Base-by-base conservation (phyloP, 2,797 vertebrate genomes). In the Muscicapa comitata region DNA sequence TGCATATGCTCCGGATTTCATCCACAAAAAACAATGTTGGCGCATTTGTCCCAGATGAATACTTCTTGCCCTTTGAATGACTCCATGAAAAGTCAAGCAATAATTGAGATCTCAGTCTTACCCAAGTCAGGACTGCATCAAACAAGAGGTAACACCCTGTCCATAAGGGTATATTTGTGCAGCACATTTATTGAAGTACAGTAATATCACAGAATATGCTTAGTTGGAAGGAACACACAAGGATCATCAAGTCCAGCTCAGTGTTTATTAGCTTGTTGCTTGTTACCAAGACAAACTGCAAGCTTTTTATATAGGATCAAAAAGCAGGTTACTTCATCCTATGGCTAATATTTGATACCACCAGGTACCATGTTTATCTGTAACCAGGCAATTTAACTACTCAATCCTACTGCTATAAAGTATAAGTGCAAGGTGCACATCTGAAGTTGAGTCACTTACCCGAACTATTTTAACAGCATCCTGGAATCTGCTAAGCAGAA, bases 341-440 rank as follows among this genome's bases (percentile, higher is more conserved):
- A 21, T 47, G 83, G 18, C 42, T 91, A 62, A 29, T 77, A 85
- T 65, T 91, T 90, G 50, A 68, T 71, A 82, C 17, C 37, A 68
- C 19, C 42, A 86, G 59, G 62, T 35, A 63, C n/a, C 42, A 51
- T 0, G 7, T 81, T 93, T 79, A 92, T 71, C 79, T 89, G 72
- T 79, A 96, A 90, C 43, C 48, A 91, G 31, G 61, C 63, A 88
- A 91, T 80, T 82, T 63, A 90, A 87, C 65, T 70, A 77, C 13
- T 77, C 57, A 63, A 4, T 71, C 28, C 24, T 62, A 16, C 24
- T 23, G 31, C 59, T 47, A 50, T 12, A 15, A 63, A 67, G 25
- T 28, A 0, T 45, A 87, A 85, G 20, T 42, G 37, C 35, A 86
- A 70, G 38, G 61, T 87, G 66, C 13, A 55, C 40, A 54, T 53